Evolutionary conservation across 1,140 invertebrate species (phyloP).

Genomic region (Drosophila biarmipes): DNA sequence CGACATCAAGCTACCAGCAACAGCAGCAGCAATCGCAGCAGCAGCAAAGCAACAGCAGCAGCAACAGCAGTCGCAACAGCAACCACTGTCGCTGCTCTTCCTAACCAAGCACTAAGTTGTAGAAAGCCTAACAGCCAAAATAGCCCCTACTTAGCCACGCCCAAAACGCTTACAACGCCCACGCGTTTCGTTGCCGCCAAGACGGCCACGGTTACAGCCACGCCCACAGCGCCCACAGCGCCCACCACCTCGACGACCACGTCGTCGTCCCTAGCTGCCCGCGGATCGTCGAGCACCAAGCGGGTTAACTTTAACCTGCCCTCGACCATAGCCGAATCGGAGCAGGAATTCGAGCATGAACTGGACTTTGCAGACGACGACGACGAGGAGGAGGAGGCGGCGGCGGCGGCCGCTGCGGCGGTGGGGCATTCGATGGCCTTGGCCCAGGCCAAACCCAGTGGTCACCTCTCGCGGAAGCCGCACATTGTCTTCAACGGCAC

Average conservation of each 20-base stretch:
- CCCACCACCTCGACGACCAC: constrained; percentile 6
- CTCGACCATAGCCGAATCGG: constrained; percentile 59
- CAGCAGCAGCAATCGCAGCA: constrained; percentile 34
- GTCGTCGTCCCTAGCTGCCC: background rate
- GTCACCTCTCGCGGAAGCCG: constrained; percentile 33
- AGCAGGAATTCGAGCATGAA: constrained; percentile 57
- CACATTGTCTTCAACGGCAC: constrained; percentile 90
- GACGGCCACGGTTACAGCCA: constrained; percentile 49
- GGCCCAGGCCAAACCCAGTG: constrained; percentile 9
- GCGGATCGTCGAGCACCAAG: constrained; percentile 38
- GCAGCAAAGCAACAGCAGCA: constrained; percentile 18
- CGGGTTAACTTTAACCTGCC: constrained; percentile 77
- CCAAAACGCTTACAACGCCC: constrained; percentile 72
- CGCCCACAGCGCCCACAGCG: constrained; percentile 30
- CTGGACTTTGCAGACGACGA: constrained; percentile 15
- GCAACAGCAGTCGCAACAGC: constrained; percentile 14
- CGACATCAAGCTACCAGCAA: constrained; percentile 69
- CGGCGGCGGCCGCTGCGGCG: no score
- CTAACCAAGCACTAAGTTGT: constrained; percentile 45
- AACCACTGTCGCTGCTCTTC: constrained; percentile 26
- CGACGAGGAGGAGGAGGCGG: constrained; percentile 7
- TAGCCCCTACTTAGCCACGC: constrained; percentile 46
- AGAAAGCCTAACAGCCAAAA: constrained; percentile 43
- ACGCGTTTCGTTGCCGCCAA: constrained; percentile 72
- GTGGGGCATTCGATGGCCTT: constrained; percentile 27